phyloP scores from a whole-genome alignment of 1,140 invertebrate species.

The Leucophenga varia region DNA sequence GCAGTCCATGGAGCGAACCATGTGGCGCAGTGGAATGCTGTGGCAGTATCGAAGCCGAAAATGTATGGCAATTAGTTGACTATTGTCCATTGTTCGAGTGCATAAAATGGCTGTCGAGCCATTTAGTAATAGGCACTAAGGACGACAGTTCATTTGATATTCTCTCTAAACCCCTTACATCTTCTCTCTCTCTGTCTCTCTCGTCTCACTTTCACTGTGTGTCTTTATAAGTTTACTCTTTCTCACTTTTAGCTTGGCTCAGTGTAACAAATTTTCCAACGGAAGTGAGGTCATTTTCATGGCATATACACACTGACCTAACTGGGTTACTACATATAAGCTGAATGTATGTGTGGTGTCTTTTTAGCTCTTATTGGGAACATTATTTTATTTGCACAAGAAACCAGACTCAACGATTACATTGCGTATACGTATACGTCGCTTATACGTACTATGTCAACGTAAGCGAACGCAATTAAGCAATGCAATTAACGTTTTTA shows the following conservation, averaged over 20 bases:
- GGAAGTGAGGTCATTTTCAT: slow-evolving; percentile 39
- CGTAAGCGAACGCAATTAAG: slow-evolving; percentile 29
- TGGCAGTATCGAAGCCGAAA: slow-evolving; percentile 33
- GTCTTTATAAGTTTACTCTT: slow-evolving; percentile 38
- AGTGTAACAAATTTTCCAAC: too few species aligned
- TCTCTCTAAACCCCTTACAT: too few species aligned
- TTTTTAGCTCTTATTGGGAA: slow-evolving; percentile 25
- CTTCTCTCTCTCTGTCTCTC: too few species aligned
- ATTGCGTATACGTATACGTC: not conserved
- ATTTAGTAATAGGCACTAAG: slow-evolving; percentile 14
- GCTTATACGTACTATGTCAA: not conserved
- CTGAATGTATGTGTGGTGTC: too few species aligned
- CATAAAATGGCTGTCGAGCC: slow-evolving; percentile 7
- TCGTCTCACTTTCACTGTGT: too few species aligned
- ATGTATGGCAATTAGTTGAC: slow-evolving; percentile 50
- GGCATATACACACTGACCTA: slow-evolving; percentile 22
- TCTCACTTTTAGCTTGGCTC: slow-evolving; percentile 34
- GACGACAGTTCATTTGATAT: slow-evolving; percentile 41
- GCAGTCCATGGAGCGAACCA: too few species aligned
- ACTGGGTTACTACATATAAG: slow-evolving; percentile 14
- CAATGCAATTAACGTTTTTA: slow-evolving; percentile 44
- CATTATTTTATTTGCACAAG: slow-evolving; percentile 53
- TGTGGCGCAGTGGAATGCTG: too few species aligned
- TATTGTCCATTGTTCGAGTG: slow-evolving; percentile 23
- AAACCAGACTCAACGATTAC: slow-evolving; percentile 33